Base-by-base conservation (phyloP, 2,113 vertebrate genomes). In the Xenopus borealis region DNA sequence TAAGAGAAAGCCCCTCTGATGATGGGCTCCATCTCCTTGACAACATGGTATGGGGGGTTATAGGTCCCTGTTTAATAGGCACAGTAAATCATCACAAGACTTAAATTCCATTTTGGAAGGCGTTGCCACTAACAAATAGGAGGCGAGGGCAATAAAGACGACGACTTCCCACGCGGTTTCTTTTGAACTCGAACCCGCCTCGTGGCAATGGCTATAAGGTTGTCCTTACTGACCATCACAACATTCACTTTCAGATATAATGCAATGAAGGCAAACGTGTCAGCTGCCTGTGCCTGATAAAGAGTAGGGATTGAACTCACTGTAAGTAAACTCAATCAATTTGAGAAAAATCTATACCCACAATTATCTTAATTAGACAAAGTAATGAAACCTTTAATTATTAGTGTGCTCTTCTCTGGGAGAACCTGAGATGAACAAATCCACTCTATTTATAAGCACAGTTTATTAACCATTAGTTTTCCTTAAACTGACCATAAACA, bases 331-430 rank as follows among this genome's bases (percentile, higher is more conserved):
- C 11, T 23, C 9, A 10, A 61, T 23, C 20, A 61, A 61, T 61
- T 23, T 12, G 19, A 61, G 16, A 55, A 55, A 61, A 61, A 61
- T 61, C 58, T 61, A 61, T 61, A 61, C 58, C 18, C 14, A 16
- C 58, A 61, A 61, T 61, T 61, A 61, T 23, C 20, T 61, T 61
- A 61, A 61, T 61, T 61, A 61, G 2, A 20, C 10, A 61, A 61
- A 14, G 19, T 20, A 61, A 20, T 11, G 10, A 61, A 12, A 12
- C 19, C 14, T 9, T 23, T 20, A 61, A 61, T 23, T 61, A 16
- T 61, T 12, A 23, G 18, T 13, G 13, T 18, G 20, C 7, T 23
- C 17, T 18, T 58, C n/a, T 19, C 33, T 40, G 6, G 5, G 33
- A 40, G 33, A 40, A 40, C 33, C 5, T 40, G 7, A 40, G 33